Base-by-base conservation (phyloP, 2,797 vertebrate genomes). In the Anguilla anguilla region DNA sequence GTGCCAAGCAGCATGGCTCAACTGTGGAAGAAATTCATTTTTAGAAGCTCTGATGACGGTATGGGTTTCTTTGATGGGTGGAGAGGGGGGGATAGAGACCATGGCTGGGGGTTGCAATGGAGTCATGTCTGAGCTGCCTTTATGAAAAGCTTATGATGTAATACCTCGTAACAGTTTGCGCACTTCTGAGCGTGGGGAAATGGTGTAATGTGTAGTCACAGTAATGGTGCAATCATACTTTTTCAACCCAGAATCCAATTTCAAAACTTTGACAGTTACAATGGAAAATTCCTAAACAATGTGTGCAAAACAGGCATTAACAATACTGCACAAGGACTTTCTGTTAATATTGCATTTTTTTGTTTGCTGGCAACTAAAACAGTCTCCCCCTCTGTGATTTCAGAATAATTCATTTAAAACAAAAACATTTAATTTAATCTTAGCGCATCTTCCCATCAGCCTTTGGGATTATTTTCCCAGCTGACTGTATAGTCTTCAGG, bases 111-210 rank as follows among this genome's bases (percentile, higher is more conserved):
- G 79, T 82, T 82, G 79, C 46, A 9, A 51, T 82, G 79, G 79
- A 51, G 79, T 82, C 79, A 82, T 82, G 79, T 82, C 79, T 82
- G 79, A 82, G 46, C 28, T 51, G 46, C 46, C 25, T 82, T 82
- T 13, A 51, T 49, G 79, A 51, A 82, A 51, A 43, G 79, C 79
- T 35, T 51, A 51, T 82, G 79, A 51, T 82, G 79, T 82, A 82
- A 82, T 51, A 7, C 79, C 79, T 82, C 25, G 46, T 82, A 82
- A 82, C 46, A 51, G 79, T 13, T 51, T 82, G 79, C 46, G 35
- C 46, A 49, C 43, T 82, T 82, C 10, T 82, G 43, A 25, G 43
- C 79, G 3, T n/a, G 46, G 46, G 46, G 79, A 82, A 82, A 82
- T 82, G 19, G 46, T 51, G 46, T 82, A 82, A 82, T 82, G 22